Conservation (phyloP, 2,113 vertebrate genomes). For the Oryzias javanicus region DNA sequence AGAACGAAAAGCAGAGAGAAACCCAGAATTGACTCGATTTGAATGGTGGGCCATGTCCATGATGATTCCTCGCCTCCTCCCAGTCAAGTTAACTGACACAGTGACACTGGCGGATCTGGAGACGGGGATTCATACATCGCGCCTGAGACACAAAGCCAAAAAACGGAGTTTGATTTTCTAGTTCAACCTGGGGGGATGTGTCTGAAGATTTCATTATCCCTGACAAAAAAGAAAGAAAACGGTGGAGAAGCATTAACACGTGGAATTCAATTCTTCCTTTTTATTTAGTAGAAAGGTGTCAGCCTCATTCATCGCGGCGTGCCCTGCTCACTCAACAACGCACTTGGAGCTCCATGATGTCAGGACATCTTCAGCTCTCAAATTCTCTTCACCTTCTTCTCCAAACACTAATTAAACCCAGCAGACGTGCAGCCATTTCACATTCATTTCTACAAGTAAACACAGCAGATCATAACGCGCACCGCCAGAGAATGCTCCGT, state of each 20-base stretch:
- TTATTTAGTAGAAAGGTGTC: background rate
- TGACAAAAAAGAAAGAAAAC: background rate
- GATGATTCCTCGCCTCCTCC: conserved; percentile 24
- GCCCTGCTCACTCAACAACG: background rate
- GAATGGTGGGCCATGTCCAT: conserved; percentile 44
- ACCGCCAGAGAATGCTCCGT: no score
- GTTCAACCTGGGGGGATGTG: background rate
- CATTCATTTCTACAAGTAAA: no score
- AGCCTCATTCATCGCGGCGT: no score
- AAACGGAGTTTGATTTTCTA: no score
- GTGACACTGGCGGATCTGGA: conserved; percentile 21
- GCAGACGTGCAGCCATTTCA: conserved; percentile 41
- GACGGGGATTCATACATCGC: background rate
- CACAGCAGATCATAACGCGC: no score
- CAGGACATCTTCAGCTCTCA: conserved; percentile 33
- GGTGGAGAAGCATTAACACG: no score
- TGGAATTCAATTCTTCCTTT: background rate
- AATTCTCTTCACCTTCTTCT: conserved; percentile 40
- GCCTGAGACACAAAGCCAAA: no score
- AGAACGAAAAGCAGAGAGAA: conserved; percentile 1
- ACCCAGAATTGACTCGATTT: conserved; percentile 38
- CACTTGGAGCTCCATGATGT: background rate
- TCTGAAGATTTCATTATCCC: background rate
- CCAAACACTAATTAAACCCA: conserved; percentile 83
- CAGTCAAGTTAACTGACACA: conserved; percentile 45